These are phyloP conservation scores for Tachuris rubrigastra DNA, from an alignment of 2,113 vertebrate species.

Conservation along the genomic window DNA sequence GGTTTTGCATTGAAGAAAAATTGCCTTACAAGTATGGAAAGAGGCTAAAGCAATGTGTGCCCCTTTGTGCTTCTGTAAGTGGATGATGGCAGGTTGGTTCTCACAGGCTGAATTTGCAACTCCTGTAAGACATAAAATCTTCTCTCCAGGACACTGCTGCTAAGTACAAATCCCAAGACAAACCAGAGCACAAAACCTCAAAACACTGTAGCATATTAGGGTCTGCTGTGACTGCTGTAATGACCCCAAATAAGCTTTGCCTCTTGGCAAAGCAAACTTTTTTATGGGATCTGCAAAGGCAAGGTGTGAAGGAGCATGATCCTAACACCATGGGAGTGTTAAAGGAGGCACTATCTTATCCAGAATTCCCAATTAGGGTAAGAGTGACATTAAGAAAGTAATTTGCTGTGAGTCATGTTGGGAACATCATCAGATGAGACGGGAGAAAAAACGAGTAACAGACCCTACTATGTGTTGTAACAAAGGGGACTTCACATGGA, in stretches of 20 bases:
- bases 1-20: background rate
- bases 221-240: background rate
- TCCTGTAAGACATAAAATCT: background rate
- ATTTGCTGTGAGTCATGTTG: background rate
- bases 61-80: background rate
- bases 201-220: background rate
- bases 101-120: background rate
- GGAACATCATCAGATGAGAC: background rate
- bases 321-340: background rate
- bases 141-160: background rate
- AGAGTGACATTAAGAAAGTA: background rate
- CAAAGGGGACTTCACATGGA: background rate
- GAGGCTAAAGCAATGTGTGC: fast-evolving
- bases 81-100: background rate
- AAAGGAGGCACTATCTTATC: background rate
- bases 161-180: background rate
- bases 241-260: background rate
- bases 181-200: background rate
- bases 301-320: background rate
- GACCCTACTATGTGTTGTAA: background rate
- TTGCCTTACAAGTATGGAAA: fast-evolving
- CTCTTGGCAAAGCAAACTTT: background rate
- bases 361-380: background rate
- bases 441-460: fast-evolving
- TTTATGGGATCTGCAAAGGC: background rate